These are phyloP conservation scores for Aradophagus sp. DNA, from an alignment of 1,140 invertebrate genomes.

Conservation along the genomic window DNA sequence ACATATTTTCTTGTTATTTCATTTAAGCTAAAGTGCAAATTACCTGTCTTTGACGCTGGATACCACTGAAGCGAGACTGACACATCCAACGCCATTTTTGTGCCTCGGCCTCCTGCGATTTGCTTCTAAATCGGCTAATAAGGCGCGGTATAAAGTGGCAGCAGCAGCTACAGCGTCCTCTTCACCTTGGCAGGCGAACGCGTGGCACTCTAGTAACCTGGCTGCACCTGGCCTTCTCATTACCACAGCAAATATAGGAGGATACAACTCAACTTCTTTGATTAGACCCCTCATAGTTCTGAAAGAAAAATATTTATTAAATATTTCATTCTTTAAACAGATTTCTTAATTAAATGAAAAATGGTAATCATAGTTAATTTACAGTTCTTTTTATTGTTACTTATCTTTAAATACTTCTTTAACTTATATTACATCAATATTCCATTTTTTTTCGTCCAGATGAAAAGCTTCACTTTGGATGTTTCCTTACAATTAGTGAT, in stretches of 20 bases:
- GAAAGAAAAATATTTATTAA: neutral
- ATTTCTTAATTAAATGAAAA: too few relatives aligned
- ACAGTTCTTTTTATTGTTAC: too few relatives aligned
- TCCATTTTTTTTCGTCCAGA: too few relatives aligned
- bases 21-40: neutral
- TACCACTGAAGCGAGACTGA: conserved; percentile 77
- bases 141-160: conserved; percentile 89
- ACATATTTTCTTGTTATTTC: too few relatives aligned
- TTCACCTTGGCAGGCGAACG: conserved; percentile 89
- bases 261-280: conserved; percentile 77
- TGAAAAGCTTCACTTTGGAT: too few relatives aligned
- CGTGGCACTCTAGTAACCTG: conserved; percentile 90
- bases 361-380: too few relatives aligned
- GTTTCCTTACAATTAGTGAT: too few relatives aligned
- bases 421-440: too few relatives aligned
- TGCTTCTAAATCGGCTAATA: conserved; percentile 85
- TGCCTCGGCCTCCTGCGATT: conserved; percentile 77
- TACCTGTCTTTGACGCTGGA: conserved; percentile 73
- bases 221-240: conserved; percentile 87
- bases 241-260: conserved; percentile 92
- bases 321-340: neutral
- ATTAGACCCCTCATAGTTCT: conserved; percentile 68
- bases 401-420: too few relatives aligned
- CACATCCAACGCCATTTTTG: conserved; percentile 82
- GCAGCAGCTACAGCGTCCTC: conserved; percentile 93